Conservation (phyloP, 2,797 vertebrate species). For the Sciurus carolinensis region DNA sequence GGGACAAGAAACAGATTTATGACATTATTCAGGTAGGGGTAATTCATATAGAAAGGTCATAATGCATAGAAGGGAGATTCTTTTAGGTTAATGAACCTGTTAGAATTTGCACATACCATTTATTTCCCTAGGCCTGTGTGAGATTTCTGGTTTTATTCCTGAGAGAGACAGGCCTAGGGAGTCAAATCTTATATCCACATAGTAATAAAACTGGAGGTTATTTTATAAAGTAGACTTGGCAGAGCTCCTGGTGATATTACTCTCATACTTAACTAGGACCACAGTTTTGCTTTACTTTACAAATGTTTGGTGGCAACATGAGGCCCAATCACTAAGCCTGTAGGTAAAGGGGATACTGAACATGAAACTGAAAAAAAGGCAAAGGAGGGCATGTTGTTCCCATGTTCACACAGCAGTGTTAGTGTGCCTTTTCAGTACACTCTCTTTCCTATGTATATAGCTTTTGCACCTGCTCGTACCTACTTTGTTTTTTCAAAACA, state of each 20-base stretch:
- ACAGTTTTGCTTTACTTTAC: neutral
- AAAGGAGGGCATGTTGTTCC: neutral
- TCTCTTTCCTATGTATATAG: neutral
- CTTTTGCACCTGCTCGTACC: neutral
- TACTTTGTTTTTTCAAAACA: neutral
- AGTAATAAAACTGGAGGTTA: neutral
- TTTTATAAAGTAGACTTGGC: neutral
- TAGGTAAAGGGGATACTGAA: neutral
- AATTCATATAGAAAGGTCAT: neutral
- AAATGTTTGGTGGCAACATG: neutral
- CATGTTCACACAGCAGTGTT: neutral
- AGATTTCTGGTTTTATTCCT: conserved; percentile 10
- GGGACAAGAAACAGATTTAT: neutral
- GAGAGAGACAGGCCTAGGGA: neutral
- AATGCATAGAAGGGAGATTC: neutral
- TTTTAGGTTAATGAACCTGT: neutral
- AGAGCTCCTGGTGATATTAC: neutral
- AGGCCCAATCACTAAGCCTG: neutral
- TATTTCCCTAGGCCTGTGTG: neutral
- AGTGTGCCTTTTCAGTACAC: neutral
- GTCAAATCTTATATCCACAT: neutral
- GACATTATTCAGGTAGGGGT: neutral
- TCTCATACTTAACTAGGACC: neutral
- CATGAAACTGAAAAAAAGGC: neutral
- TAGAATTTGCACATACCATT: neutral